Conservation (phyloP, 2,888 invertebrate species). For the Aplocera efformata region DNA sequence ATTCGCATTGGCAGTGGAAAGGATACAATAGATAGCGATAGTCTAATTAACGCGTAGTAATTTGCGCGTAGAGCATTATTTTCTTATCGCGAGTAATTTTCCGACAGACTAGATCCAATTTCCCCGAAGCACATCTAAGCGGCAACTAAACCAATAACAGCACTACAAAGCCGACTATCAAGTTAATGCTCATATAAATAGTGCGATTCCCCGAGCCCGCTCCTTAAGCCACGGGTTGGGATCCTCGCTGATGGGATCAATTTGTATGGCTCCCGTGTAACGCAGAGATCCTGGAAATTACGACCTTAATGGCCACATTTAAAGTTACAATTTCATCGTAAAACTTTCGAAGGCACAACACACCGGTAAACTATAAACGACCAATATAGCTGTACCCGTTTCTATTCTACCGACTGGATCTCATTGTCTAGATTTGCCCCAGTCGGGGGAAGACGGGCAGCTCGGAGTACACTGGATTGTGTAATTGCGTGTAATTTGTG, state of each 20-base stretch:
- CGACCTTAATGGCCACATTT: slow-evolving; percentile 45
- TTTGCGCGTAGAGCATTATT: no score
- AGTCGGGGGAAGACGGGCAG: slow-evolving; percentile 22
- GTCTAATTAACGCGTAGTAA: no score
- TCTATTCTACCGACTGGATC: slow-evolving; percentile 23
- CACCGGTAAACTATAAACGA: slow-evolving; percentile 50
- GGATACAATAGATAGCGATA: no score
- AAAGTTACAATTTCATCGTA: slow-evolving; percentile 46
- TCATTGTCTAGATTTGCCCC: slow-evolving; percentile 22
- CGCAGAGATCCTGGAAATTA: slow-evolving; percentile 40
- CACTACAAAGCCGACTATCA: slow-evolving; percentile 46
- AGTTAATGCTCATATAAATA: slow-evolving; percentile 58
- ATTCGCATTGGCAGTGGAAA: no score
- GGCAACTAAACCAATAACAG: slow-evolving; percentile 34
- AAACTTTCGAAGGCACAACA: slow-evolving; percentile 49
- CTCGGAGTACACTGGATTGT: slow-evolving; percentile 31
- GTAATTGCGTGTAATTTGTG: slow-evolving; percentile 51
- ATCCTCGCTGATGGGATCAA: slow-evolving; percentile 56
- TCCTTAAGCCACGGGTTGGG: slow-evolving; percentile 39
- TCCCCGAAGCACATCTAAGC: slow-evolving; percentile 17
- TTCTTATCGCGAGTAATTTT: slow-evolving; percentile 5
- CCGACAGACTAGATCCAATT: slow-evolving; percentile 17
- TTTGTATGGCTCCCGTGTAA: slow-evolving; percentile 64
- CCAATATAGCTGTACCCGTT: slow-evolving; percentile 45
- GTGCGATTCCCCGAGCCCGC: slow-evolving; percentile 53